Evolutionary conservation across 2,113 vertebrate genomes (phyloP), one percentile per base, ranked within the genome.

Genomic region (Daboia siamensis): DNA sequence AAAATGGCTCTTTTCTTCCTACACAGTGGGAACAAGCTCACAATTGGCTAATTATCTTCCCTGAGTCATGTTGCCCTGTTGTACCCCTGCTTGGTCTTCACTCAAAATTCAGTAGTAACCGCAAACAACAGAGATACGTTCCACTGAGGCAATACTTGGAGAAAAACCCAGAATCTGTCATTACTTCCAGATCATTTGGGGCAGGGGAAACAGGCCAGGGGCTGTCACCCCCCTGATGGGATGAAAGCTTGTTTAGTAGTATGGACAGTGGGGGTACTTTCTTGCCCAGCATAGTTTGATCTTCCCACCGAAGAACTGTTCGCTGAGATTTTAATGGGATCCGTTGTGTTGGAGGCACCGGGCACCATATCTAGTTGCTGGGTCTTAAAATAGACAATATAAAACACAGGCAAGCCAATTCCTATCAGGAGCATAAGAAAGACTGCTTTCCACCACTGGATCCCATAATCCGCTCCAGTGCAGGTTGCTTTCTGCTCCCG

Each of bases 401-500:
- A 99, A 97, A 99, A 99, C 39, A 99, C 97, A 0, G 99, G 99
- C 93, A 99, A 92, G 69, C 99, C 97, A 9, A 99, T 97, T 44
- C 98, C 99, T 86, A 99, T 97, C 3, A 99, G 96, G 44, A 99
- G 97, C 99, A 99, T 99, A 84, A 99, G 96, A 4, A 98, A 95
- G 13, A 99, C 98, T 0, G 98, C 99, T 3, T 99, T 99, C 99
- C 99, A 99, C 99, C 99, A 99, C 93, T 97, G 98, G 95, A 99
- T 98, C 0, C 99, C 99, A 89, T 98, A 99, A 96, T 99, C 99
- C 0, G 98, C 98, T 0, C 98, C 98, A 0, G 96, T 96, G 26
- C 91, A 56, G 7, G 1, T 0, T 87, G 94, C 92, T 2, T 93
- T 95, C 0, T 95, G 13, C 64, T 94, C 69, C 0, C 87, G 2